These are phyloP conservation scores for Opisthograptis luteolata DNA, from an alignment of 2,888 invertebrate species.

Conservation along the genomic window DNA sequence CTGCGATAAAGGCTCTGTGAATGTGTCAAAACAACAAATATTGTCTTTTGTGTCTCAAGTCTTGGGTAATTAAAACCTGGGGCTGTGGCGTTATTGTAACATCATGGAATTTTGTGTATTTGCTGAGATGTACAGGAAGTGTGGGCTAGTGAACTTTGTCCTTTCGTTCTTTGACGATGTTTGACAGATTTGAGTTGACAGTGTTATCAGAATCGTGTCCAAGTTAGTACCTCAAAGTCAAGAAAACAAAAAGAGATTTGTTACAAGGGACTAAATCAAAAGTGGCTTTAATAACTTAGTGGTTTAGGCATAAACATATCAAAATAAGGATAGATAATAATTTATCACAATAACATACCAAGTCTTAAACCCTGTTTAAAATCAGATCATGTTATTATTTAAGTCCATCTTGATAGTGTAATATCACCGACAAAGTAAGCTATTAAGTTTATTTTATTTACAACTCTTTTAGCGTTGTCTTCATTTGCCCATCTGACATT, in stretches of 20 bases:
- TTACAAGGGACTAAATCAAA: too few relatives aligned
- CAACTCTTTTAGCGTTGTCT: constrained; percentile 13
- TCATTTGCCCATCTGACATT: constrained; percentile 28
- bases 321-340: too few relatives aligned
- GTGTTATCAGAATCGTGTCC: constrained; percentile 7
- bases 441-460: constrained; percentile 1
- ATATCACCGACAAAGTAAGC: constrained; percentile 10
- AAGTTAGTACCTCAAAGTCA: too few relatives aligned
- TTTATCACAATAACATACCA: too few relatives aligned
- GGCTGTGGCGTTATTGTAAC: constrained; percentile 30
- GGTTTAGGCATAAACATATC: too few relatives aligned
- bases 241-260: too few relatives aligned
- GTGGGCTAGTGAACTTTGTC: constrained; percentile 28
- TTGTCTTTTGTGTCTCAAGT: constrained; percentile 65
- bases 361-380: constrained; percentile 6
- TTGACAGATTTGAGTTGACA: constrained; percentile 6
- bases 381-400: constrained; percentile 8
- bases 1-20: constrained; percentile 81
- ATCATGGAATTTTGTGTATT: constrained; percentile 32
- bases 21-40: constrained; percentile 84
- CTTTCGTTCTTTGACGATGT: constrained; percentile 10
- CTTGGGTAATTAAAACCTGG: constrained; percentile 61
- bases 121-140: constrained; percentile 31
- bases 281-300: too few relatives aligned
- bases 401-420: constrained; percentile 7